phyloP scores from a whole-genome alignment of 2,797 vertebrate genomes.

The Sebastes oblongus region DNA sequence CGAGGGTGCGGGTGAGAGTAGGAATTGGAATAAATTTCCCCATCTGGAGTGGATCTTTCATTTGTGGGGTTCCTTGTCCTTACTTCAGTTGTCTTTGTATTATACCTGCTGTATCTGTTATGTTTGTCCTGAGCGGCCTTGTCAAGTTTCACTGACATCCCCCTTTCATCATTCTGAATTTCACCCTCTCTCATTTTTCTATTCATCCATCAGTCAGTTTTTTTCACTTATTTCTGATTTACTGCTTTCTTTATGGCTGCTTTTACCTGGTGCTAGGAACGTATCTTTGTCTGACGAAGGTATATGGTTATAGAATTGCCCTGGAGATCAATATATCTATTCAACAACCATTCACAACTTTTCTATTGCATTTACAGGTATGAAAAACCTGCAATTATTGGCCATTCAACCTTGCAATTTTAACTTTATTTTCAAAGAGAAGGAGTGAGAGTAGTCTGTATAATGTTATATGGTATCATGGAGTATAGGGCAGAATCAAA shows the following conservation, averaged over 20 bases:
- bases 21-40: constrained; percentile 3
- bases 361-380: neutral
- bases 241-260: constrained; percentile 8
- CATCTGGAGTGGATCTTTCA: constrained; percentile 10
- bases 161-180: neutral
- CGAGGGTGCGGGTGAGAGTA: neutral
- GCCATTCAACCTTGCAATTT: neutral
- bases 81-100: neutral
- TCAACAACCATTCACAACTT: neutral
- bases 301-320: neutral
- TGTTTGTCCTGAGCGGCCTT: neutral
- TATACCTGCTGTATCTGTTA: neutral
- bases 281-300: neutral
- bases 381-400: neutral
- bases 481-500: neutral
- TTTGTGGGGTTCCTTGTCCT: neutral
- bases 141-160: neutral
- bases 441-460: neutral
- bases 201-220: neutral
- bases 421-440: neutral
- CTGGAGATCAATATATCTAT: constrained; percentile 15
- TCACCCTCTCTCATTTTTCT: neutral
- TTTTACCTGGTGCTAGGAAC: neutral
- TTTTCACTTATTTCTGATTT: neutral
- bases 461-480: neutral